Evolutionary conservation across 2,113 vertebrate species (phyloP), one percentile per base, ranked within the genome.

Genomic region (Chaenocephalus aceratus): DNA sequence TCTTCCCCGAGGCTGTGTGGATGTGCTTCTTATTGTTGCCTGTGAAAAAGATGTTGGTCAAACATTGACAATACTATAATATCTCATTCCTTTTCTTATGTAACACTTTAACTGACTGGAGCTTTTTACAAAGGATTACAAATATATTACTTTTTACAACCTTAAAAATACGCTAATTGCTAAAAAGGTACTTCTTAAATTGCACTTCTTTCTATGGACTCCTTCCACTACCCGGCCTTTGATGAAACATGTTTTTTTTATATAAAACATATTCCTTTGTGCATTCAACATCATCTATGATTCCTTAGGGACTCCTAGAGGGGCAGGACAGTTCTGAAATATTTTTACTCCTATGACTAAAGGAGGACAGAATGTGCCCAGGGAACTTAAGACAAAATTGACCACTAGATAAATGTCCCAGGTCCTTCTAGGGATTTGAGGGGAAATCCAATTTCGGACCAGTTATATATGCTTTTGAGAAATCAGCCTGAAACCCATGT

Each of bases 1-100:
- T 34, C n/a, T n/a, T 56, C 30, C 72, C 67, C n/a, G 48, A 76
- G 72, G 72, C 30, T 5, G 12, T 21, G 56, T 57, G 41, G 51
- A 51, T 21, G 51, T 69, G 15, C 44, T 45, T 41, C 36, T 48
- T 48, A 58, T 59, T 36, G 41, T 10, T 59, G 9, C 58, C 53
- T 13, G 30, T 8, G 56, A 48, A 15, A 51, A 51, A 51, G 15
- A 51, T 18, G 15, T 51, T 16, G 14, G 16, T 41, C 5, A 41
- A 41, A 41, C 36, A 41, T 41, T 41, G 36, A 41, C 36, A 41
- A 41, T 41, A 41, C 36, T 41, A 41, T 41, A 41, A 41, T 41
- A 41, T 41, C 36, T 41, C 36, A 41, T 41, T 41, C 36, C 36
- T 41, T 41, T 41, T 41, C 36, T 41, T 41, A 41, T 41, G 5